phyloP scores from a whole-genome alignment of 1,140 invertebrate species.

The Metopolophium dirhodum region DNA sequence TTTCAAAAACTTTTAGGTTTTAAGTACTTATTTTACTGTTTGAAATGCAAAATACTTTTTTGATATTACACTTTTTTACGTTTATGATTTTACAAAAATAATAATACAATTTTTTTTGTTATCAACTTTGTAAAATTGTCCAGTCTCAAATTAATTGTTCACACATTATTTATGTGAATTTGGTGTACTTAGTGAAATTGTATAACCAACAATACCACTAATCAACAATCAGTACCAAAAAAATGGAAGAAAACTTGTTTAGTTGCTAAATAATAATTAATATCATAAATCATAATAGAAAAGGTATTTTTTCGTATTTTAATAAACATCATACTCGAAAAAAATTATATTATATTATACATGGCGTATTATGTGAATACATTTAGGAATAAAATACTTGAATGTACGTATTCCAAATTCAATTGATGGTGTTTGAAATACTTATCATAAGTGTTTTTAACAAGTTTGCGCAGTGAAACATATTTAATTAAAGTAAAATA shows the following conservation, averaged over 20 bases:
- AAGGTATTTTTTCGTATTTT: background rate
- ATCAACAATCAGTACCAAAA: background rate
- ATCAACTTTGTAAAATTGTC: background rate
- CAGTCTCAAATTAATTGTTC: background rate
- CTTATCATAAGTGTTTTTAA: slow-evolving; percentile 1
- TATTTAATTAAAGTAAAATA: slow-evolving; percentile 8
- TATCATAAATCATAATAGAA: background rate
- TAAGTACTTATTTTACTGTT: background rate
- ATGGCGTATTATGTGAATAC: background rate
- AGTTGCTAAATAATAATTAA: background rate
- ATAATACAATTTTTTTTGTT: background rate
- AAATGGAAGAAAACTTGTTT: background rate
- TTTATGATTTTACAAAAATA: background rate
- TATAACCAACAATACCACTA: background rate
- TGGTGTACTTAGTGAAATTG: too few relatives aligned
- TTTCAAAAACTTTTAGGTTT: background rate
- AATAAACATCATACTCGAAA: too few relatives aligned
- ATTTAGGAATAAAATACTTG: background rate
- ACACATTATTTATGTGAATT: background rate
- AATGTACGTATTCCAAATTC: background rate
- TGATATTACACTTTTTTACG: background rate
- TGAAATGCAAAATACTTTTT: background rate
- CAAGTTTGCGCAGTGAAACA: background rate
- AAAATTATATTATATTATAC: too few relatives aligned
- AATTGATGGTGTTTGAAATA: background rate